Evolutionary conservation across 1,140 invertebrate species (phyloP).

Genomic region (Globodera rostochiensis): DNA sequence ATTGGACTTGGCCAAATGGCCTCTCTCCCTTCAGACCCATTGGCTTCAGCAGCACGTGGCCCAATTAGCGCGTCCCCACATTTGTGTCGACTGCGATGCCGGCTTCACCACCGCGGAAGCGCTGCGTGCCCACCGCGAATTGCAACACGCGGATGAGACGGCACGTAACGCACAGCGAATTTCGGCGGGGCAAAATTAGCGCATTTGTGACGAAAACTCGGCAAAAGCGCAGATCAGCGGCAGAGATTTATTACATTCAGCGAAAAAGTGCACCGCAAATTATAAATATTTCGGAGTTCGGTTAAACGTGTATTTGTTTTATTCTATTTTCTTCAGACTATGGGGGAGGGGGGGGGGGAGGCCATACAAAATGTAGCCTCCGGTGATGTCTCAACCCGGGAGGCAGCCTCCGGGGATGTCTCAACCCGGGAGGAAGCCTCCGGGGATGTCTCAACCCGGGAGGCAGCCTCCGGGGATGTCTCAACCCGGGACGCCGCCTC

Average conservation of each 20-base stretch:
- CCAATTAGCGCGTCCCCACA: slow-evolving; percentile 39
- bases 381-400: too few relatives aligned
- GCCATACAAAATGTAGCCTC: too few relatives aligned
- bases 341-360: too few relatives aligned
- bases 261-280: background rate
- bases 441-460: too few relatives aligned
- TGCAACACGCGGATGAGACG: slow-evolving; percentile 19
- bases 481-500: too few relatives aligned
- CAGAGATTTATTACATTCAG: background rate
- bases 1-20: slow-evolving; percentile 12
- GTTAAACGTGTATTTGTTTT: background rate
- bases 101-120: slow-evolving; percentile 47
- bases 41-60: slow-evolving; percentile 42
- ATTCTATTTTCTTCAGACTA: too few relatives aligned
- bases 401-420: too few relatives aligned
- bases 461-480: too few relatives aligned
- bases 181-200: background rate
- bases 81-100: slow-evolving; percentile 50
- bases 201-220: too few relatives aligned
- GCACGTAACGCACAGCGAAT: background rate
- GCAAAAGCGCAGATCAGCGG: too few relatives aligned
- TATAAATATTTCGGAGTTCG: background rate
- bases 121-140: slow-evolving; percentile 30
- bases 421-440: too few relatives aligned
- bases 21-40: slow-evolving; percentile 35